These are phyloP conservation scores for Leptoteleia sp. DNA, from an alignment of 1,140 invertebrate species.

Conservation along the genomic window DNA sequence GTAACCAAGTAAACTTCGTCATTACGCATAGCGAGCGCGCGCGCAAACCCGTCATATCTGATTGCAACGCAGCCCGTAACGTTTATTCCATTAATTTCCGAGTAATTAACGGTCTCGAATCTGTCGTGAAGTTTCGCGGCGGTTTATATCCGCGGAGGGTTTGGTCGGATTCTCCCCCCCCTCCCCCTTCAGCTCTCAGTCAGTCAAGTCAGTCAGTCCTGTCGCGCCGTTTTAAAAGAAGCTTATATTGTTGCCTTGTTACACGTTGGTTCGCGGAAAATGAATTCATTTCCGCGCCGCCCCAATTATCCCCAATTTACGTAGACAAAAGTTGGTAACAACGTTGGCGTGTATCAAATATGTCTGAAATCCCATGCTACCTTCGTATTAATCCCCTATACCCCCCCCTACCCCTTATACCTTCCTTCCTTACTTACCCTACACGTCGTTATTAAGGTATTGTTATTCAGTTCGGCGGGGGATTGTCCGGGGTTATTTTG, in stretches of 20 bases:
- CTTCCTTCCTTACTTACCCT: too few species aligned
- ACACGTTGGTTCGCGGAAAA: conserved; percentile 31
- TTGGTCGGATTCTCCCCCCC: conserved; percentile 35
- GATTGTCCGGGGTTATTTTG: too few species aligned
- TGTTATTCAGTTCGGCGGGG: too few species aligned
- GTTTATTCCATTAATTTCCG: conserved; percentile 61
- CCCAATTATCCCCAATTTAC: conserved; percentile 11
- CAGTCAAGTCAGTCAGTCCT: background rate
- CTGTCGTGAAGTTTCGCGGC: conserved; percentile 37
- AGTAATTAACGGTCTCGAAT: conserved; percentile 53
- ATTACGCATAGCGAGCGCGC: conserved; percentile 53
- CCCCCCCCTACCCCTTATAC: too few species aligned
- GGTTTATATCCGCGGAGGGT: conserved; percentile 18
- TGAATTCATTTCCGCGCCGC: conserved; percentile 8
- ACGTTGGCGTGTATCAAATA: background rate
- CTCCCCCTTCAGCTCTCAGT: too few species aligned
- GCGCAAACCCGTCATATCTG: conserved; percentile 53
- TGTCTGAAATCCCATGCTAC: too few species aligned
- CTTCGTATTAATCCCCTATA: too few species aligned
- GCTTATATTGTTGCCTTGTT: conserved; percentile 21
- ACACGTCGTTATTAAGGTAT: too few species aligned
- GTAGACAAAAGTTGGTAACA: conserved; percentile 2
- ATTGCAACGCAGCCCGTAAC: conserved; percentile 39
- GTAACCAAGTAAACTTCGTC: conserved; percentile 57
- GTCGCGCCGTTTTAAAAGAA: conserved; percentile 24